phyloP scores from a whole-genome alignment of 2,113 vertebrate species.

The Myxocyprinus asiaticus region DNA sequence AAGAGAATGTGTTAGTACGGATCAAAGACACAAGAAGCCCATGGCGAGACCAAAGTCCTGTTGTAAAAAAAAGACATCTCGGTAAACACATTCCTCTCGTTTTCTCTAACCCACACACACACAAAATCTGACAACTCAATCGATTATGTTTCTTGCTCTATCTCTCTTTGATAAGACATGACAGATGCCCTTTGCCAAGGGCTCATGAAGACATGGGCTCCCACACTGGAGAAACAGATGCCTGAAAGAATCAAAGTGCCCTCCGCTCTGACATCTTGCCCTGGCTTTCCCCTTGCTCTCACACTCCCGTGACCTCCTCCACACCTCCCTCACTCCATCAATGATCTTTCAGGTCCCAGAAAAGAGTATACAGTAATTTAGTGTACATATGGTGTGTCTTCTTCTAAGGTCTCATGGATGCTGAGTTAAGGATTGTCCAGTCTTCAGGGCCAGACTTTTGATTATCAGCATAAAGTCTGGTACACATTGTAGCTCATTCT shows the following conservation, averaged over 20 bases:
- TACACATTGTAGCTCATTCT: too few relatives aligned
- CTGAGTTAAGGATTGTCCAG: too few relatives aligned
- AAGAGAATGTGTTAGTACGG: not conserved
- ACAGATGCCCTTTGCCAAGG: constrained; percentile 50
- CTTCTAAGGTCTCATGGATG: not conserved
- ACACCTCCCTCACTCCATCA: not conserved
- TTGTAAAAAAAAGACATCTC: constrained; percentile 7
- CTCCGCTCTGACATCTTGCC: not conserved
- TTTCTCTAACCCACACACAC: constrained; percentile 7
- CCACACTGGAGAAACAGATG: constrained; percentile 45
- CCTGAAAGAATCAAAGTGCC: constrained; percentile 27
- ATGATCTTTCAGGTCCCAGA: not conserved
- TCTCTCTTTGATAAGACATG: constrained; percentile 46
- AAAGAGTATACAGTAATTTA: not conserved
- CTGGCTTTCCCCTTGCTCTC: constrained; percentile 9
- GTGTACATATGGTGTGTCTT: not conserved
- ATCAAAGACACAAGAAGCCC: constrained; percentile 4
- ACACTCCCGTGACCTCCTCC: not conserved
- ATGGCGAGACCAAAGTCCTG: not conserved
- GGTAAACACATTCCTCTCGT: not conserved
- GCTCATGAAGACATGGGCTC: constrained; percentile 24
- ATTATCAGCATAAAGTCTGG: too few relatives aligned
- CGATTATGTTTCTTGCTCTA: constrained; percentile 50
- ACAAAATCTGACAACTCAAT: constrained; percentile 36
- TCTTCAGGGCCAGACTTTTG: too few relatives aligned